Percentiles rank a stretch among this genome's conserved stretches.
Conservation (phyloP, 2,797 vertebrate genomes). For the Cephalopachus bancanus region DNA sequence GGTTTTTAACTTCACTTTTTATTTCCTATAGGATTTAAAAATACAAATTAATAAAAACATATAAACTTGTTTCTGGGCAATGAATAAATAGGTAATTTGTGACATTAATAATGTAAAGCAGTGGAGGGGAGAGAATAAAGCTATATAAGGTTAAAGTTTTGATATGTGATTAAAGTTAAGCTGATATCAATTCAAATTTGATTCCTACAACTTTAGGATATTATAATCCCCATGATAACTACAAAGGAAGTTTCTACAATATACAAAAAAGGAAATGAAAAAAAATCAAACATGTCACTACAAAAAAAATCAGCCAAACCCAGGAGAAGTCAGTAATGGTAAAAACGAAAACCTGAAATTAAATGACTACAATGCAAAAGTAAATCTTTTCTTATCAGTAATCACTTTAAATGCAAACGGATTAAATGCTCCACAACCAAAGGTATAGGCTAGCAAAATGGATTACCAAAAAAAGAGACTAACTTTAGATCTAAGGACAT, state of each 20-base stretch:
- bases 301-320: conserved; percentile 28
- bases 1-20: background rate
- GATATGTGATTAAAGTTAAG: background rate
- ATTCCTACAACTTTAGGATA: background rate
- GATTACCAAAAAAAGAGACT: background rate
- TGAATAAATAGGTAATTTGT: background rate
- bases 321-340: background rate
- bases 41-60: background rate
- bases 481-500: background rate
- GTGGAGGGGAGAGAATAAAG: background rate
- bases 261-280: background rate
- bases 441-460: background rate
- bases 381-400: background rate
- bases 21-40: conserved; percentile 5
- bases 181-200: background rate
- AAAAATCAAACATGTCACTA: conserved; percentile 26
- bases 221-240: background rate
- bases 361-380: background rate
- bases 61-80: background rate
- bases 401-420: conserved; percentile 20
- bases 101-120: background rate
- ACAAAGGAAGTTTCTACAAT: background rate
- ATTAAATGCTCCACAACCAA: background rate
- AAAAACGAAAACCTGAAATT: background rate
- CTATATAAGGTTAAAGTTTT: background rate